Percentiles rank a stretch among this genome's conserved stretches.
These are phyloP conservation scores for Odontomachus brunneus DNA, from an alignment of 1,140 invertebrate species.

Conservation along the genomic window DNA sequence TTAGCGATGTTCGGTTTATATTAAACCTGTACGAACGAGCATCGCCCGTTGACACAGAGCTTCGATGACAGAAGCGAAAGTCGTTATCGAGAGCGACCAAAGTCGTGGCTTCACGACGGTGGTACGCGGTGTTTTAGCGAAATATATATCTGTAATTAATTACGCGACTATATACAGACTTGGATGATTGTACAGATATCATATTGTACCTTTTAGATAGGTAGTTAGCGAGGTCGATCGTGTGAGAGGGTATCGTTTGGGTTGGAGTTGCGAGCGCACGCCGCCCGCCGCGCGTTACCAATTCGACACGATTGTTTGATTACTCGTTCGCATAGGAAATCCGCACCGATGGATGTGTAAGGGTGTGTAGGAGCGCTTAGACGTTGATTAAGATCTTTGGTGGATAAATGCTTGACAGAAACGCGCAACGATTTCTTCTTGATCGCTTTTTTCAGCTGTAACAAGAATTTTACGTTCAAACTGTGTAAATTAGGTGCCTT, in stretches of 20 bases:
- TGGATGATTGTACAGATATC: conserved; percentile 20
- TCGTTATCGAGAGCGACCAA: conserved; percentile 24
- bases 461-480: too few relatives aligned
- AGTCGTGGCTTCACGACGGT: conserved; percentile 1
- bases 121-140: conserved; percentile 43
- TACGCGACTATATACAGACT: conserved; percentile 2
- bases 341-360: too few relatives aligned
- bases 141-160: conserved; percentile 44
- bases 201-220: conserved; percentile 26
- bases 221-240: conserved; percentile 34
- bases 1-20: conserved; percentile 75
- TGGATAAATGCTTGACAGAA: too few relatives aligned
- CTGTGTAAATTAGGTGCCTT: too few relatives aligned
- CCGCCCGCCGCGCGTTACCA: not conserved
- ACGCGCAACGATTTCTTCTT: too few relatives aligned
- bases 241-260: not conserved
- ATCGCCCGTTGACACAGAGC: conserved; percentile 13
- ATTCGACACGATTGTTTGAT: conserved; percentile 22
- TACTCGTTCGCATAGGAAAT: conserved; percentile 9
- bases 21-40: conserved; percentile 73
- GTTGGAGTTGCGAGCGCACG: conserved; percentile 6
- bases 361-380: too few relatives aligned
- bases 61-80: conserved; percentile 45
- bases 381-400: too few relatives aligned
- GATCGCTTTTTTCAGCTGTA: too few relatives aligned